Evolutionary conservation across 2,888 invertebrate species (phyloP), one percentile per base, ranked within the genome.

Genomic region (Trachelus iudaicus): DNA sequence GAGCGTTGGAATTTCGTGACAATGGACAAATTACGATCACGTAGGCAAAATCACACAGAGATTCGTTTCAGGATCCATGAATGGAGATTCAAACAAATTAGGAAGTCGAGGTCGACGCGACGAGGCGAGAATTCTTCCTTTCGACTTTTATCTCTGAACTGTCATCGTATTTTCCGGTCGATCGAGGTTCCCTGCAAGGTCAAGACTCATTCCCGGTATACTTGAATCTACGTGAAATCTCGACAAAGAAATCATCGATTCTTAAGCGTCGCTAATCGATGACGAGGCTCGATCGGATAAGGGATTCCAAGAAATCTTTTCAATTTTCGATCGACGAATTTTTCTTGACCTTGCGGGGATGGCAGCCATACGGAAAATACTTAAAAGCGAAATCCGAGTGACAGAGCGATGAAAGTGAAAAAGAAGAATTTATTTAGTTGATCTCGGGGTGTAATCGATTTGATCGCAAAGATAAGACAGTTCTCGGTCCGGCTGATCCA

Each of bases 231-330:
- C 56, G 2, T 9, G 56, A 56, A 9, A 23, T 23, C 56, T 2
- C 9, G 3, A 56, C 23, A 56, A 23, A 56, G 56, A 56, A 23
- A 23, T 23, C 6, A 56, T 6, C 9, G 56, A 56, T 23, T 9
- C 9, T 56, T 9, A 23, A 56, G 23, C 23, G 2, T 56, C 9
- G 23, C 40, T 0, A 23, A 56, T 23, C 9, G 23, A 23, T 56
- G 9, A 56, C 4, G 56, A 23, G 56, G 23, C 23, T 56, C 56
- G 0, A 23, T 56, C 23, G 15, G 40, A 40, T 4, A 4, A 40
- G 15, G 15, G 1, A 0, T 15, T 15, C 4, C 15, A 40, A 15
- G 40, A 40, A 4, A 15, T 15, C 0, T 15, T 15, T 40, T 1
- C 1, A 40, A 40, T 13, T 40, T 40, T 40, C 13, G 13, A 4